Evolutionary conservation across 2,888 invertebrate genomes (phyloP), one percentile per base, ranked within the genome.

Genomic region (Phania funesta): DNA sequence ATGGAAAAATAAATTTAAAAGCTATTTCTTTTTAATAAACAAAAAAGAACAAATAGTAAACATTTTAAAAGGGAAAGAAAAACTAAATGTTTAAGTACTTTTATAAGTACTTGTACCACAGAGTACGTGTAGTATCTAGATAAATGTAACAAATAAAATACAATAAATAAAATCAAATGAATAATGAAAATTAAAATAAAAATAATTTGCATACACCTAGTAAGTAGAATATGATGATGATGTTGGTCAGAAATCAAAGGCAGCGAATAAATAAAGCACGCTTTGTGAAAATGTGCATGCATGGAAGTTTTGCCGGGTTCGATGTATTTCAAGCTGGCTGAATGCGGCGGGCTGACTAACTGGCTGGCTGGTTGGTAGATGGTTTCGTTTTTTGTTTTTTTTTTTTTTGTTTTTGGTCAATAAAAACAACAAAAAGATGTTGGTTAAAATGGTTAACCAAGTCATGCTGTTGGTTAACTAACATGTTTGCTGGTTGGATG

Each of bases 131-230:
- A 71, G 65, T 48, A 83, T 32, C 29, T 29, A 65, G 32, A 73
- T 62, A 64, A 18, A 70, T 50, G 48, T 32, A 64, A 77, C 48
- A 13, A 44, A 60, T 46, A 32, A 26, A 54, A 50, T 50, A 46
- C 13, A 52, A 26, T 62, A 64, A 41, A 73, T 60, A 46, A 77
- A 60, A 60, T 70, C 52, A 60, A 75, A 44, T 56, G 38, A 65
- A 64, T 48, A 48, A 38, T 44, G 16, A 73, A 79, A 76, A 76
- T 79, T 81, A 65, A 83, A 80, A 78, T 64, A 58, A 76, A 76
- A 48, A 76, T 58, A 67, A 82, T 74, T 76, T 71, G 76, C 76
- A 80, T 80, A 77, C 76, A 73, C 48, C 71, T 64, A 65, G 54
- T 64, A 56, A 41, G 32, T 48, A 58, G 58, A 29, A 32, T 50